phyloP scores from a whole-genome alignment of 2,888 invertebrate genomes.

The Drosophila suboccidentalis region DNA sequence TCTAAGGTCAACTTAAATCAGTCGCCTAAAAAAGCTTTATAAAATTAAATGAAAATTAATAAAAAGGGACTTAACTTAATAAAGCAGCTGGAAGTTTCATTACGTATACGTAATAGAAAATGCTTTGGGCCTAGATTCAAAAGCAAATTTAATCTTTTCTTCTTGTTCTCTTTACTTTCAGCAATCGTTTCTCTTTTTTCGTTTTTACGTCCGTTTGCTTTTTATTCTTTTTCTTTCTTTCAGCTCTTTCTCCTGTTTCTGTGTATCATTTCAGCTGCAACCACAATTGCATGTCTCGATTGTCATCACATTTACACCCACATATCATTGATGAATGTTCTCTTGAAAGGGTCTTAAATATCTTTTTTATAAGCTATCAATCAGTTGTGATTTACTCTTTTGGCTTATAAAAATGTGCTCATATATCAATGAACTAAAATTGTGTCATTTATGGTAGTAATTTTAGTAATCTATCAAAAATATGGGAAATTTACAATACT shows the following conservation, averaged over 20 bases:
- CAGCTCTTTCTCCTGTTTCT: neutral
- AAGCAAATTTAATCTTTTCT: conserved; percentile 1
- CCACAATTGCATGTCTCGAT: conserved; percentile 23
- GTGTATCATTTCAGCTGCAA: conserved; percentile 17
- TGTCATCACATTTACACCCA: conserved; percentile 26
- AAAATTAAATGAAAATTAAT: too few relatives aligned
- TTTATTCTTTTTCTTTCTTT: neutral
- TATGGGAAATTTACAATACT: too few relatives aligned
- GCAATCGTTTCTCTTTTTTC: neutral
- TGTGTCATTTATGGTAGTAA: too few relatives aligned
- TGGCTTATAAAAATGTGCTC: neutral
- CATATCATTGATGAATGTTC: conserved; percentile 21
- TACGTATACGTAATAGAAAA: neutral
- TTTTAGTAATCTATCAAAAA: neutral
- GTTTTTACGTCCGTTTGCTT: neutral
- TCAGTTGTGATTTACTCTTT: neutral
- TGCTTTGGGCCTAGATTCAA: conserved; percentile 10
- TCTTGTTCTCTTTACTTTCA: conserved; percentile 1
- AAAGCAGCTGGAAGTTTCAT: neutral
- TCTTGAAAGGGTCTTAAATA: neutral
- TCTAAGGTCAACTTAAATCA: too few relatives aligned
- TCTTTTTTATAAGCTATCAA: conserved; percentile 7
- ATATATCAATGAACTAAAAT: neutral
- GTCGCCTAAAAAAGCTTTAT: too few relatives aligned
- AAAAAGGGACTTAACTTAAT: too few relatives aligned